These are phyloP conservation scores for Cinara cedri DNA, from an alignment of 2,888 invertebrate species.

Conservation along the genomic window DNA sequence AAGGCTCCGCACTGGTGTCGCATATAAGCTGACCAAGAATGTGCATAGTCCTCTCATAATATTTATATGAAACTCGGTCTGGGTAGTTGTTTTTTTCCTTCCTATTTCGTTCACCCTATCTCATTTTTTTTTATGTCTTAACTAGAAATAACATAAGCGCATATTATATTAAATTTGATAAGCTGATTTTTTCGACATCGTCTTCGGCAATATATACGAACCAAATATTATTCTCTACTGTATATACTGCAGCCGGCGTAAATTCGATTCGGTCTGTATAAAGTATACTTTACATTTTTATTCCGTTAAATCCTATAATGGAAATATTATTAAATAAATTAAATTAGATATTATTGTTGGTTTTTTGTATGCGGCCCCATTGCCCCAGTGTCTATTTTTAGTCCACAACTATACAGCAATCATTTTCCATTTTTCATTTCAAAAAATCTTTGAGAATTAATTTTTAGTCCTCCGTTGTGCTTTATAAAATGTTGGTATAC, in stretches of 20 bases:
- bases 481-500: too few relatives aligned
- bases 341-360: too few relatives aligned
- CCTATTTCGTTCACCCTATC: conserved; percentile 17
- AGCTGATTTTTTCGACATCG: conserved; percentile 33
- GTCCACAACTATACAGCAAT: too few relatives aligned
- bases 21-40: conserved; percentile 52
- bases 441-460: too few relatives aligned
- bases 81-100: conserved; percentile 53
- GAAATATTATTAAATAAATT: too few relatives aligned
- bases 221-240: not conserved
- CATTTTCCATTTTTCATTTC: too few relatives aligned
- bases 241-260: too few relatives aligned
- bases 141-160: conserved; percentile 18
- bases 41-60: conserved; percentile 55
- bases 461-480: too few relatives aligned
- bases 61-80: conserved; percentile 51
- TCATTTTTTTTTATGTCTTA: conserved; percentile 9
- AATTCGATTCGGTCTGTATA: not conserved
- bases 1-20: conserved; percentile 52
- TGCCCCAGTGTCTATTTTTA: too few relatives aligned
- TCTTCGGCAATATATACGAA: not conserved
- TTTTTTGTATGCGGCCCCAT: too few relatives aligned
- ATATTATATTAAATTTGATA: conserved; percentile 37
- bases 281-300: too few relatives aligned
- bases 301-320: too few relatives aligned